Conservation (phyloP, 2,797 vertebrate species). For the Parotocinclus haroldoi region DNA sequence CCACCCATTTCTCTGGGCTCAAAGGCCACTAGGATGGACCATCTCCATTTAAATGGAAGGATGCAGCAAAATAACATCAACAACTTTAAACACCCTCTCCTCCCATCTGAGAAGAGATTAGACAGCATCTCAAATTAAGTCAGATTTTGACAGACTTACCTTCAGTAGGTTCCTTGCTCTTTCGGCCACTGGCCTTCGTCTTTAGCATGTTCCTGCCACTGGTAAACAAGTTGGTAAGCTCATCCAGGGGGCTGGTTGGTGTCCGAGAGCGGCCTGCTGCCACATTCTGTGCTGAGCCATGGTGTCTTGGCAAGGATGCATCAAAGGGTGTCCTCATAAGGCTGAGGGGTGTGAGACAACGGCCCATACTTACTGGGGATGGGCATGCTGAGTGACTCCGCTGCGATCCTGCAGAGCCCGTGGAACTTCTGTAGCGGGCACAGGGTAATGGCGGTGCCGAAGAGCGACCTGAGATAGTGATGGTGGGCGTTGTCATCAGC, state of each 20-base stretch:
- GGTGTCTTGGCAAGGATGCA: conserved; percentile 83
- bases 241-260: conserved; percentile 94
- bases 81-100: too few species aligned
- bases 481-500: conserved; percentile 80
- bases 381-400: conserved; percentile 95
- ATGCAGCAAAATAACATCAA: too few species aligned
- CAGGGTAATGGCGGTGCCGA: conserved; percentile 92
- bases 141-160: conserved; percentile 75
- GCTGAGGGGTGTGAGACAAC: conserved; percentile 93
- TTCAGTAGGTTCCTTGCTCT: conserved; percentile 91
- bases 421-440: conserved; percentile 87
- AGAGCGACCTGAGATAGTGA: conserved; percentile 81
- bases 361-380: conserved; percentile 94
- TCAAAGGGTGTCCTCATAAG: conserved; percentile 96
- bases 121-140: neutral
- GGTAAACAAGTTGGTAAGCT: conserved; percentile 95
- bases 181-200: conserved; percentile 90
- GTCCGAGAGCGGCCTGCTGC: conserved; percentile 87
- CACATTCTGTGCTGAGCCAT: conserved; percentile 82
- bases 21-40: too few species aligned
- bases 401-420: conserved; percentile 83
- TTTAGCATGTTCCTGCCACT: conserved; percentile 95
- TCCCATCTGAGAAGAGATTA: too few species aligned
- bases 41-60: too few species aligned
- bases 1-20: too few species aligned